Evolutionary conservation across 2,888 invertebrate species (phyloP).

Genomic region (Dascillus cervinus): DNA sequence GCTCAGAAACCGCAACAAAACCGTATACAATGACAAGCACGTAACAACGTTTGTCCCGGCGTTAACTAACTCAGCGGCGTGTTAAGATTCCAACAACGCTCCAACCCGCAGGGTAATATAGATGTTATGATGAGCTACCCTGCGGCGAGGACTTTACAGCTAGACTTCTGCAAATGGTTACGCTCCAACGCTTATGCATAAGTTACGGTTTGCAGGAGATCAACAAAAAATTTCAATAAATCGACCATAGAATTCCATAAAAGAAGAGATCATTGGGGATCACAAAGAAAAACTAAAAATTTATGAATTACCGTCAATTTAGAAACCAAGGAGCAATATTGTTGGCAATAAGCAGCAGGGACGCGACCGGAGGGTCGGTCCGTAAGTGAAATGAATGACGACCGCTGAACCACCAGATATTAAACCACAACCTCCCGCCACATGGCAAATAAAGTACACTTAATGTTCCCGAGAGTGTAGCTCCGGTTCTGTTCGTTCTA

Average conservation of each 20-base stretch:
- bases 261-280: too few species aligned
- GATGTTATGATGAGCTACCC: constrained; percentile 22
- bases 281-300: too few species aligned
- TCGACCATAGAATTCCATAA: too few species aligned
- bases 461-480: constrained; percentile 32
- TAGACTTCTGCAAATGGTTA: too few species aligned
- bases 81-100: constrained; percentile 20
- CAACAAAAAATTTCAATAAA: too few species aligned
- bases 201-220: too few species aligned
- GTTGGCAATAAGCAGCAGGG: constrained; percentile 33
- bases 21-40: constrained; percentile 21
- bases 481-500: constrained; percentile 27
- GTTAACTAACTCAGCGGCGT: constrained; percentile 21
- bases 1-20: constrained; percentile 18
- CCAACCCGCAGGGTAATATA: constrained; percentile 19
- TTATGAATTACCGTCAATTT: too few species aligned
- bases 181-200: too few species aligned
- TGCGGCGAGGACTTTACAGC: constrained; percentile 13
- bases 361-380: constrained; percentile 20
- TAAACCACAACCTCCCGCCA: constrained; percentile 39
- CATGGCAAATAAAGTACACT: constrained; percentile 41
- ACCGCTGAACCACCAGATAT: constrained; percentile 40
- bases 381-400: constrained; percentile 42
- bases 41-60: constrained; percentile 22
- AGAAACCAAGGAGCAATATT: constrained; percentile 33